Evolutionary conservation across 2,113 vertebrate genomes (phyloP).

Genomic region (Brachypodius melanocephalos): DNA sequence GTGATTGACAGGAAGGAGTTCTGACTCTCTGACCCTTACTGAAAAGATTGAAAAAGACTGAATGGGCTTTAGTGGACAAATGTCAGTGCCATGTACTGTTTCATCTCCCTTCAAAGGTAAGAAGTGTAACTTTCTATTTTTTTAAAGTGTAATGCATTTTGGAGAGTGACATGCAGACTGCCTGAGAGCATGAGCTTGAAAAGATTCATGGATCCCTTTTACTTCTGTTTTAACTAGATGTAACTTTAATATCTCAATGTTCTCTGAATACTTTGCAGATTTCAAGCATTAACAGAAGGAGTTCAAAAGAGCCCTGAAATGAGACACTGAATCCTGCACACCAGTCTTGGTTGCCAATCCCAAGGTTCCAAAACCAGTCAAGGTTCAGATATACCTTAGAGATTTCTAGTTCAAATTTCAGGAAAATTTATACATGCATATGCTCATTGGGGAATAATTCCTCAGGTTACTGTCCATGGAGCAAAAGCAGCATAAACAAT

Average conservation of each 20-base stretch:
- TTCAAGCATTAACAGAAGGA: not conserved
- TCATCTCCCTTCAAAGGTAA: not conserved
- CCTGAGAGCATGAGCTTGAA: not conserved
- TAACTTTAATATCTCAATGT: not conserved
- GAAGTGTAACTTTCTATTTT: not conserved
- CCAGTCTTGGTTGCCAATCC: not conserved
- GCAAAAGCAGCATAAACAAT: not conserved
- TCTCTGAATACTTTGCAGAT: not conserved
- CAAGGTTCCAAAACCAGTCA: not conserved
- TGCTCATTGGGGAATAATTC: rapidly evolving
- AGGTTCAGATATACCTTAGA: not conserved
- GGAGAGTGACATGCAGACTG: not conserved
- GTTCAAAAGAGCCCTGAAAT: not conserved
- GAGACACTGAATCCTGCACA: not conserved
- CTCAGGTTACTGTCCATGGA: not conserved
- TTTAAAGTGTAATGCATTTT: not conserved
- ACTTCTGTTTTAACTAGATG: not conserved
- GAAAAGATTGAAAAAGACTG: not conserved
- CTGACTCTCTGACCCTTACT: not conserved
- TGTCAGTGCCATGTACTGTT: not conserved
- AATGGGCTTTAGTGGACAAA: not conserved
- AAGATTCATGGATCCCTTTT: not conserved
- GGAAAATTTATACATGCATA: not conserved
- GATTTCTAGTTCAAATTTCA: not conserved
- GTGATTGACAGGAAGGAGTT: not conserved